A percentile compares a stretch with the other conserved stretches of the same genome.
Evolutionary conservation across 2,113 vertebrate genomes (phyloP).

Genomic region (Butorides virescens): DNA sequence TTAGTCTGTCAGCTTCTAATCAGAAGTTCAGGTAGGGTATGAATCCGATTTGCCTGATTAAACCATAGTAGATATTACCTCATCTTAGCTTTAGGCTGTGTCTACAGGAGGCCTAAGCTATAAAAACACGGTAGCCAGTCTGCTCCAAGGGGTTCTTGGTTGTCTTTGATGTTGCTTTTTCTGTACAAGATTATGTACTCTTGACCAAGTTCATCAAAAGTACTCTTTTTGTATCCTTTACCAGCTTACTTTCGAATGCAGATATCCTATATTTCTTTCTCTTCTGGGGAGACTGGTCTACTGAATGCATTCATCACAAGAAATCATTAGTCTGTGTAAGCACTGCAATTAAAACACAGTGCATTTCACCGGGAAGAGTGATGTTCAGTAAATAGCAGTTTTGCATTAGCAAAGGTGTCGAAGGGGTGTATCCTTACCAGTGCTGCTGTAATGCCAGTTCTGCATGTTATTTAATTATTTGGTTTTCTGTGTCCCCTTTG

Average conservation of each 20-base stretch:
- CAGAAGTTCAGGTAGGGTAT: slow-evolving; percentile 67
- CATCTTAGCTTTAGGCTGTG: slow-evolving; percentile 37
- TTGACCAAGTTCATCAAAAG: neutral
- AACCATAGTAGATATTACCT: slow-evolving; percentile 7
- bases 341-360: neutral
- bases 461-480: neutral
- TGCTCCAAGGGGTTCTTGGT: neutral
- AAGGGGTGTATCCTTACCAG: neutral
- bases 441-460: neutral
- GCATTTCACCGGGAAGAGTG: neutral
- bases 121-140: neutral
- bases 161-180: slow-evolving; percentile 17
- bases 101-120: neutral
- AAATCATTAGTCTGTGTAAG: neutral
- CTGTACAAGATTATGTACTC: neutral
- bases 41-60: neutral
- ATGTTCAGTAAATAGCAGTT: neutral
- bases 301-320: neutral
- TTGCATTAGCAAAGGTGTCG: neutral
- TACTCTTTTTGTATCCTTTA: neutral
- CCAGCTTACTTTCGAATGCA: neutral
- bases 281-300: neutral
- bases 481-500: neutral
- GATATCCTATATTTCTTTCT: neutral
- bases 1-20: slow-evolving; percentile 47